Conservation (phyloP, 2,888 invertebrate genomes). For the Synanthedon andrenaeformis region DNA sequence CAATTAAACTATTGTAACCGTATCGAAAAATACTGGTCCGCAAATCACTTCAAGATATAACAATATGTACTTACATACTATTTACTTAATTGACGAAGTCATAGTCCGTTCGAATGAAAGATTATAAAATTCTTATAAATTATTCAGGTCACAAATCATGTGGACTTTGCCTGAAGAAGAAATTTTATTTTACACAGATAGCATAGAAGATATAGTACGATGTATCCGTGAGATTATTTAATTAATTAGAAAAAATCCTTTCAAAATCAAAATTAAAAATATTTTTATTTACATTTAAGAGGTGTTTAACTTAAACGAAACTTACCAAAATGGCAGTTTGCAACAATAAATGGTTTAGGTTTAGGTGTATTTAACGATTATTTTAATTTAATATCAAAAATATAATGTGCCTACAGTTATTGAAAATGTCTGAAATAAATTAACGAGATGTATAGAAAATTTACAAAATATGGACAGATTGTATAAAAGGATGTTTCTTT, state of each 20-base stretch:
- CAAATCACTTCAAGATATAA: conserved; percentile 14
- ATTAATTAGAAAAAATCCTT: too few species aligned
- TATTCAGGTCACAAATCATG: not conserved
- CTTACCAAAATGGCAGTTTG: conserved; percentile 1
- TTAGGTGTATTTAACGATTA: conserved; percentile 10
- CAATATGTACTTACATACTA: conserved; percentile 15
- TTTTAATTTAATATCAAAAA: conserved; percentile 5
- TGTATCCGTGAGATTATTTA: too few species aligned
- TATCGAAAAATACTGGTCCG: conserved; percentile 29
- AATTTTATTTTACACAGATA: too few species aligned
- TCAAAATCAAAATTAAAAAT: too few species aligned
- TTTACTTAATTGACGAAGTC: conserved; percentile 38
- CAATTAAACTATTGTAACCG: not conserved
- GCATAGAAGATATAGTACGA: too few species aligned
- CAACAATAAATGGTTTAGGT: conserved; percentile 9
- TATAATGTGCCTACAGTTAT: not conserved
- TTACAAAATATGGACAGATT: too few species aligned
- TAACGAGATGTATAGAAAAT: not conserved
- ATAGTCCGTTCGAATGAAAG: conserved; percentile 3
- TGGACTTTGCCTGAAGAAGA: too few species aligned
- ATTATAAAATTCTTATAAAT: too few species aligned
- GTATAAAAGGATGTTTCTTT: too few species aligned
- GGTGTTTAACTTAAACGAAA: too few species aligned
- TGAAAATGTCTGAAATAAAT: not conserved
- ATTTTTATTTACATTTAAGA: too few species aligned